phyloP scores from a whole-genome alignment of 2,888 invertebrate species.

The Drosophila peninsularis region DNA sequence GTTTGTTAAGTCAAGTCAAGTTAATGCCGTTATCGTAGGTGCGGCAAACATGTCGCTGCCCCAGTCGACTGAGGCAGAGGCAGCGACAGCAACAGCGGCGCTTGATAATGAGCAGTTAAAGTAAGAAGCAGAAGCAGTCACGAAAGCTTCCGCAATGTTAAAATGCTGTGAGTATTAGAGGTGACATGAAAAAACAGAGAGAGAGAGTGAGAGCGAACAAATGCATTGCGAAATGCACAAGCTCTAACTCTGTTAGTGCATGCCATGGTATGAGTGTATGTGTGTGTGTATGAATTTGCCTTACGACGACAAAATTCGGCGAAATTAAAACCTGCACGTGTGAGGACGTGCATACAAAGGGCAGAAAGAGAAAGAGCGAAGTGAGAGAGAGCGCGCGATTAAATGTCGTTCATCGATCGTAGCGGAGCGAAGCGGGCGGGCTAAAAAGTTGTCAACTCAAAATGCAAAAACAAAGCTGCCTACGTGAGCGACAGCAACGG shows the following conservation, averaged over 20 bases:
- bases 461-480: slow-evolving; percentile 75
- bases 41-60: slow-evolving; percentile 71
- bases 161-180: slow-evolving; percentile 51
- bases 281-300: slow-evolving; percentile 20
- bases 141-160: slow-evolving; percentile 75
- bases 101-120: slow-evolving; percentile 76
- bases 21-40: slow-evolving; percentile 79
- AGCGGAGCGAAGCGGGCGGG: slow-evolving; percentile 10
- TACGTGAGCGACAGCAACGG: slow-evolving; percentile 63
- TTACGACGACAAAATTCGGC: slow-evolving; percentile 44
- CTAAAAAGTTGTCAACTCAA: slow-evolving; percentile 54
- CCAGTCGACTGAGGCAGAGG: slow-evolving; percentile 31
- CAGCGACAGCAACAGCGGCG: slow-evolving; percentile 50
- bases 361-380: slow-evolving; percentile 1
- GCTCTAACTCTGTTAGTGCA: slow-evolving; percentile 26
- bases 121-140: slow-evolving; percentile 46
- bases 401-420: slow-evolving; percentile 48
- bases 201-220: slow-evolving; percentile 14
- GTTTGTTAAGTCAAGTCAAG: slow-evolving; percentile 61
- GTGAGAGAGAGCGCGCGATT: slow-evolving; percentile 12
- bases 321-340: slow-evolving; percentile 64
- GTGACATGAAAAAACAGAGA: slow-evolving; percentile 13
- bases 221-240: slow-evolving; percentile 52
- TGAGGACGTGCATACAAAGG: slow-evolving; percentile 34
- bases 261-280: background rate